Conservation (phyloP, 1,140 invertebrate species). For the Akabosia matsudoensis region DNA sequence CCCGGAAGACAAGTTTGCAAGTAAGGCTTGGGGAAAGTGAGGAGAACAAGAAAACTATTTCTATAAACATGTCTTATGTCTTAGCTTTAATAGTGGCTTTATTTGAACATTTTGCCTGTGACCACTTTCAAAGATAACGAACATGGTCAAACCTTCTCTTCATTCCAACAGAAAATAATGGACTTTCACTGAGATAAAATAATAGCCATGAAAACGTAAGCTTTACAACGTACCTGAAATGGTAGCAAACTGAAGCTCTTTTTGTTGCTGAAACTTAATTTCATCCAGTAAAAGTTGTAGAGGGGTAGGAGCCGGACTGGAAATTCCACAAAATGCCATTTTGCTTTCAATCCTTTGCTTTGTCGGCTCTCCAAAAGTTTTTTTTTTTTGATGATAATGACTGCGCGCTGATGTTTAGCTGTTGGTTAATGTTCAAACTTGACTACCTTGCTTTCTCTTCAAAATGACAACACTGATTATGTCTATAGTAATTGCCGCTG, state of each 20-base stretch:
- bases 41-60: too few species aligned
- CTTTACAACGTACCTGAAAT: constrained; percentile 33
- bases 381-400: background rate
- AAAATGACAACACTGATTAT: background rate
- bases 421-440: background rate
- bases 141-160: too few species aligned
- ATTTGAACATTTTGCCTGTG: too few species aligned
- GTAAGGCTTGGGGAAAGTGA: too few species aligned
- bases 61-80: too few species aligned
- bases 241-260: constrained; percentile 40
- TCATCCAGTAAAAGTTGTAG: constrained; percentile 45
- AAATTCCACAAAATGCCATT: constrained; percentile 41
- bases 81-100: too few species aligned
- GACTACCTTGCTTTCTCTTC: background rate
- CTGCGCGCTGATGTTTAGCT: background rate
- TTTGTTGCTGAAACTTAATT: constrained; percentile 47
- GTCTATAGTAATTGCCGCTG: background rate
- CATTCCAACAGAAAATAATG: too few species aligned
- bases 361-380: too few species aligned
- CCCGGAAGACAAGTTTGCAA: too few species aligned
- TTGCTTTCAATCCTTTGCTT: constrained; percentile 18
- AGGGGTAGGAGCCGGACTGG: constrained; percentile 35
- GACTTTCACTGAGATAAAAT: too few species aligned
- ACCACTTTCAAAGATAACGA: too few species aligned
- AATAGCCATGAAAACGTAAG: too few species aligned